Conservation (phyloP, 2,797 vertebrate species). For the Micrastur ruficollis region DNA sequence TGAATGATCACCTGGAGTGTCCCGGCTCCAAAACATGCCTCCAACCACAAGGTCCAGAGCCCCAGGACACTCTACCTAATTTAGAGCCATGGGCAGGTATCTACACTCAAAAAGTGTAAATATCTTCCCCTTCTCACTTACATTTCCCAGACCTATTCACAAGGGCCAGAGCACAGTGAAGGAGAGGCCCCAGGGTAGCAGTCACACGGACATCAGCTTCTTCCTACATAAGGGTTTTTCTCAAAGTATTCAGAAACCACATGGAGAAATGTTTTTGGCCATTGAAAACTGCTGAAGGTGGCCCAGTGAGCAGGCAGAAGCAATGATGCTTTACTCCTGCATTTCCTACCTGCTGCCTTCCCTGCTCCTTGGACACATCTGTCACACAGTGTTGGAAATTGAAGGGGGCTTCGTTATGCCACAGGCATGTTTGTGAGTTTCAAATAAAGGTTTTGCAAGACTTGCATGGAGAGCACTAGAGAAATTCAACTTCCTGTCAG, state of each 20-base stretch:
- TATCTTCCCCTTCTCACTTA: not conserved
- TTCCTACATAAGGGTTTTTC: not conserved
- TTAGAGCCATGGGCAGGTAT: not conserved
- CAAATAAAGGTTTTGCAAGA: not conserved
- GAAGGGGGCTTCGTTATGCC: not conserved
- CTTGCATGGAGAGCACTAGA: not conserved
- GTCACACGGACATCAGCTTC: not conserved
- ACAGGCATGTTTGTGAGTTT: not conserved
- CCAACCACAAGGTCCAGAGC: not conserved
- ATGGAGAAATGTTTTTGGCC: not conserved
- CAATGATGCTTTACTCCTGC: not conserved
- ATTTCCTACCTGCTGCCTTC: not conserved
- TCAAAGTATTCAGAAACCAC: not conserved
- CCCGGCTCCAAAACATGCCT: not conserved
- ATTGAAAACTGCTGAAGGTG: not conserved
- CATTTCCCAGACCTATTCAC: not conserved
- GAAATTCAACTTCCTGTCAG: not conserved
- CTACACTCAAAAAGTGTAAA: not conserved
- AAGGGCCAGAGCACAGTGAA: not conserved
- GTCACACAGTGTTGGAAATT: not conserved
- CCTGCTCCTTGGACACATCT: rapidly evolving
- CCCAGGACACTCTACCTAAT: not conserved
- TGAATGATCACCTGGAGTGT: not conserved
- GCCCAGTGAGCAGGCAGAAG: not conserved
- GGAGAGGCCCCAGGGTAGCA: not conserved